Evolutionary conservation across 1,140 invertebrate species (phyloP).

Genomic region (Nomia melanderi): DNA sequence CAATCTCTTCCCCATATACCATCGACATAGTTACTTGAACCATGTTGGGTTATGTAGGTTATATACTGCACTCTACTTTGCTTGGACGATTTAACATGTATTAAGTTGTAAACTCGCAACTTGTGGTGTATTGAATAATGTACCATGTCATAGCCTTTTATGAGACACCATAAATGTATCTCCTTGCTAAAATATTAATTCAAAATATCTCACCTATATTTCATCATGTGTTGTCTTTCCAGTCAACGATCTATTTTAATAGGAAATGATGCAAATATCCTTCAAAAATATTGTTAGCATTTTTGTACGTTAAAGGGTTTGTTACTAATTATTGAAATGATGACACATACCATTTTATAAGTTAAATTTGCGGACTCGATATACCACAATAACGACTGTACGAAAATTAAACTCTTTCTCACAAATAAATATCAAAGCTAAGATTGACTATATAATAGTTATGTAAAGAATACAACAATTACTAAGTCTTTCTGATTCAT

Average conservation of each 20-base stretch:
- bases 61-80: constrained; percentile 56
- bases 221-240: background rate
- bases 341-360: too few species aligned
- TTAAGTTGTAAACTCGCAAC: constrained; percentile 66
- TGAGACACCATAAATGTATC: constrained; percentile 1
- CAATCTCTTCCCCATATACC: background rate
- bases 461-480: too few species aligned
- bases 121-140: constrained; percentile 52
- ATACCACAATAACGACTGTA: too few species aligned
- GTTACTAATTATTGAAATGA: too few species aligned
- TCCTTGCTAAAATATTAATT: background rate
- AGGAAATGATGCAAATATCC: too few species aligned
- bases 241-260: background rate
- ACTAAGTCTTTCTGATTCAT: too few species aligned
- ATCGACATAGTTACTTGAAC: constrained; percentile 26
- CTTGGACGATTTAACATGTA: constrained; percentile 67
- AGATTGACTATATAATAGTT: too few species aligned
- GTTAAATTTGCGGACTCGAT: too few species aligned
- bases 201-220: background rate
- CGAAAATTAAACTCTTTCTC: too few species aligned
- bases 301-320: too few species aligned
- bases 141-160: constrained; percentile 44
- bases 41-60: constrained; percentile 55
- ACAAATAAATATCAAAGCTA: too few species aligned
- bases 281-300: too few species aligned